phyloP scores from a whole-genome alignment of 2,888 invertebrate genomes.

The Nemotelus pantherinus region DNA sequence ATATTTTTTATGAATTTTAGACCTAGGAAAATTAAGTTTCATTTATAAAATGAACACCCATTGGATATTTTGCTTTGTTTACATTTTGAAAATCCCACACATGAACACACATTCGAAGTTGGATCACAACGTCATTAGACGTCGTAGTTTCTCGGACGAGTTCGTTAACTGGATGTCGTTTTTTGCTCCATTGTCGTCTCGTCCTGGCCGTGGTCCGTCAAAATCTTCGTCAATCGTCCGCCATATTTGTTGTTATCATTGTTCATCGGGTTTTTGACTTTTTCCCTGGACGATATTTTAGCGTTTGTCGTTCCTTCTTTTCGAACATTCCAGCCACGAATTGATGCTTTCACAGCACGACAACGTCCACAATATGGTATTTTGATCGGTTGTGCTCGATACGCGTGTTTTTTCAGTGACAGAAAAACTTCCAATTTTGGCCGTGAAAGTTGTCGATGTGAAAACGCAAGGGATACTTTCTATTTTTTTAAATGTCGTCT shows the following conservation, averaged over 20 bases:
- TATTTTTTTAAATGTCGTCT: background rate
- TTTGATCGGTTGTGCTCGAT: conserved; percentile 36
- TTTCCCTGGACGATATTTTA: conserved; percentile 46
- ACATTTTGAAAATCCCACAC: conserved; percentile 37
- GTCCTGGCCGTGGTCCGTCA: conserved; percentile 41
- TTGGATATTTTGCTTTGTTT: conserved; percentile 39
- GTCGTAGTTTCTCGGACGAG: conserved; percentile 43
- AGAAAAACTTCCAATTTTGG: conserved; percentile 20
- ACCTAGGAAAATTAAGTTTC: background rate
- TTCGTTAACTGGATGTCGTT: conserved; percentile 38
- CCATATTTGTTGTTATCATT: conserved; percentile 54
- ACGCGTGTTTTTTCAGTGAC: conserved; percentile 23
- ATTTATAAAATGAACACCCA: background rate
- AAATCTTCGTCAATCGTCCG: conserved; percentile 48
- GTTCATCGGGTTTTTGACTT: conserved; percentile 50
- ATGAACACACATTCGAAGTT: conserved; percentile 42
- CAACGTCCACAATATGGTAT: background rate
- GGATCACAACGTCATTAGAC: background rate
- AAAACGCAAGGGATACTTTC: conserved; percentile 24
- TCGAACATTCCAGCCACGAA: conserved; percentile 32
- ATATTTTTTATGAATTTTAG: background rate
- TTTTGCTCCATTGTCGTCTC: conserved; percentile 34
- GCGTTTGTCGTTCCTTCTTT: conserved; percentile 46
- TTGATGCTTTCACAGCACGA: background rate
- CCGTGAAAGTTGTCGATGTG: conserved; percentile 37